Evolutionary conservation across 2,113 vertebrate species (phyloP).

Genomic region (Saccopteryx bilineata): DNA sequence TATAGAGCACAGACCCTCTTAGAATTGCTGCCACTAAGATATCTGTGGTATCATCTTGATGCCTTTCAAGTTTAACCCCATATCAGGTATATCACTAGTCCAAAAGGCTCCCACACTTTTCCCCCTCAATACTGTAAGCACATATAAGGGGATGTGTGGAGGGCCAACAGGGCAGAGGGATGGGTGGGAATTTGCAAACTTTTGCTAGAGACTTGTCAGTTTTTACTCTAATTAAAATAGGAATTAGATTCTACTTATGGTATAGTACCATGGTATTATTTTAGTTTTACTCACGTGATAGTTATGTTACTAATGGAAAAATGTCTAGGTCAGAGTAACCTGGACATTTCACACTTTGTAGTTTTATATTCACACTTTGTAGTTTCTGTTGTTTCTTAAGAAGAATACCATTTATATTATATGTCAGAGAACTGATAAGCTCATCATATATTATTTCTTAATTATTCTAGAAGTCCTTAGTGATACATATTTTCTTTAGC

Average conservation of each 20-base stretch:
- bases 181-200: background rate
- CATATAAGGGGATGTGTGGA: background rate
- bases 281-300: background rate
- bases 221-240: background rate
- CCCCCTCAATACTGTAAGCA: background rate
- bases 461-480: background rate
- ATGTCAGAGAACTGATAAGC: background rate
- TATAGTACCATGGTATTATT: background rate
- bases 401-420: background rate
- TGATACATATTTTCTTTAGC: slow-evolving; percentile 10
- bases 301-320: slow-evolving; percentile 23
- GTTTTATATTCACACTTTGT: background rate
- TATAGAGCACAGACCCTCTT: background rate
- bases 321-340: background rate
- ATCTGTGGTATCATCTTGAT: background rate
- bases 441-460: slow-evolving; percentile 18
- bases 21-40: background rate
- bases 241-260: background rate
- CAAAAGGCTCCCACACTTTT: background rate
- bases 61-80: background rate
- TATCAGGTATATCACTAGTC: background rate
- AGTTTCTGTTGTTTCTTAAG: slow-evolving; percentile 36
- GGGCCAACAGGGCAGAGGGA: background rate
- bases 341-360: no score
- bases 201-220: background rate